Base-by-base conservation (phyloP, 2,797 vertebrate species). In the Girardinus metallicus region DNA sequence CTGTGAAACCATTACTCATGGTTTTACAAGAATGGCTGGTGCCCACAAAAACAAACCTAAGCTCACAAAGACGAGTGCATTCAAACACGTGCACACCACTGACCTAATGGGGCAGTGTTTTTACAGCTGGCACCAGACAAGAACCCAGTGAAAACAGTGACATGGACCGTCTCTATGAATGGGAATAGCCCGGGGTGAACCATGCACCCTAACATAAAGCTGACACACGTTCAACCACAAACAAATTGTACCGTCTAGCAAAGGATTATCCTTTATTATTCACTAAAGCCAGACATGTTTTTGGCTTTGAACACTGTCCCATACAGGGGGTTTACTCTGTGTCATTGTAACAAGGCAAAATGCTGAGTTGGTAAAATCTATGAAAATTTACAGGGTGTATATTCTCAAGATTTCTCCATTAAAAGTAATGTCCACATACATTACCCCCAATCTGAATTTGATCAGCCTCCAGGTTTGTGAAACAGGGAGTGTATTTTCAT, bases 401-500 rank as follows among this genome's bases (percentile, higher is more conserved):
- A 82, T 23, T 34, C 57, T 76, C 7, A 68, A 51, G 53, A 72
- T 77, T 82, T 79, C 64, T 57, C 62, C 76, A 60, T 78, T 77
- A 85, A 62, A 85, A 89, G 86, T 88, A 85, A 91, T 86, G 74
- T 80, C 87, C 74, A 81, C 5, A 81, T 87, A 74, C 62, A 80
- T 88, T 86, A 89, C 75, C 16, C 84, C 85, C 86, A 89, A 90
- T 78, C 77, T 83, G 60, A 60, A 88, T 86, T 86, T 89, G 91
- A 92, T 88, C 84, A 49, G 16, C 49, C 49, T 91, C 90, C 92
- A 92, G 89, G 81, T 93, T 88, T 93, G 92, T 87, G 92, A 91
- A 86, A 79, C 85, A 86, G 80, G 83, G 92, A 94, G 89, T 93
- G 79, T 94, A 94, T 95, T 95, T 95, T 93, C 81, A 93, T 94